phyloP scores from a whole-genome alignment of 2,888 invertebrate genomes.

The Spialia ferax region DNA sequence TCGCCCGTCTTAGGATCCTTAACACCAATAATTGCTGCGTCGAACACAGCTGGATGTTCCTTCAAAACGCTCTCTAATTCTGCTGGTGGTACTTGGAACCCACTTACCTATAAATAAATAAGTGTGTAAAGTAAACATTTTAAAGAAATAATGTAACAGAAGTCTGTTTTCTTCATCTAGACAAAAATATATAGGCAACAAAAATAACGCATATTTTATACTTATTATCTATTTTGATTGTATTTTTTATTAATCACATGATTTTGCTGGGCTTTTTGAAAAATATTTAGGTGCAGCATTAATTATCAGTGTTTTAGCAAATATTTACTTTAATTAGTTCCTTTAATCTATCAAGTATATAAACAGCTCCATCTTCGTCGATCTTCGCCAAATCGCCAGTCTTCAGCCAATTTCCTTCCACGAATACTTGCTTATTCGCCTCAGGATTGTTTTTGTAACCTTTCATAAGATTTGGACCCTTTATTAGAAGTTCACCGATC shows the following conservation, averaged over 20 bases:
- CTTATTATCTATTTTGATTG: no score
- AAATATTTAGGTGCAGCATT: no score
- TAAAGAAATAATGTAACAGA: background rate
- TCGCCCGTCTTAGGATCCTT: slow-evolving; percentile 90
- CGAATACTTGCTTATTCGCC: slow-evolving; percentile 90
- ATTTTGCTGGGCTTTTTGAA: no score
- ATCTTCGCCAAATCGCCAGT: slow-evolving; percentile 90
- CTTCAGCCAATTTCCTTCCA: slow-evolving; percentile 90
- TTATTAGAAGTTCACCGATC: slow-evolving; percentile 90
- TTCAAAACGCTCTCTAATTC: slow-evolving; percentile 6
- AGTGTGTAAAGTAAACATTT: no score
- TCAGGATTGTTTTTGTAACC: slow-evolving; percentile 92
- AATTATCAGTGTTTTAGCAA: no score
- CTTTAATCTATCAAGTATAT: slow-evolving; percentile 91
- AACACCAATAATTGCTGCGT: slow-evolving; percentile 94
- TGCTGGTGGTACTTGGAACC: slow-evolving; percentile 78
- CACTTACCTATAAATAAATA: slow-evolving; percentile 14
- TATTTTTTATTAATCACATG: no score
- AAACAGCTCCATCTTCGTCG: slow-evolving; percentile 88
- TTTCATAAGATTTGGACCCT: slow-evolving; percentile 93
- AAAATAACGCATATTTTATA: no score
- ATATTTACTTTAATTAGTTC: slow-evolving; percentile 91
- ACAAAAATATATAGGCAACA: no score
- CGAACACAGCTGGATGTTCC: slow-evolving; percentile 57
- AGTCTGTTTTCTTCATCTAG: no score